These are phyloP conservation scores for Callorhinus ursinus DNA, from an alignment of 2,113 vertebrate genomes.

Conservation along the genomic window DNA sequence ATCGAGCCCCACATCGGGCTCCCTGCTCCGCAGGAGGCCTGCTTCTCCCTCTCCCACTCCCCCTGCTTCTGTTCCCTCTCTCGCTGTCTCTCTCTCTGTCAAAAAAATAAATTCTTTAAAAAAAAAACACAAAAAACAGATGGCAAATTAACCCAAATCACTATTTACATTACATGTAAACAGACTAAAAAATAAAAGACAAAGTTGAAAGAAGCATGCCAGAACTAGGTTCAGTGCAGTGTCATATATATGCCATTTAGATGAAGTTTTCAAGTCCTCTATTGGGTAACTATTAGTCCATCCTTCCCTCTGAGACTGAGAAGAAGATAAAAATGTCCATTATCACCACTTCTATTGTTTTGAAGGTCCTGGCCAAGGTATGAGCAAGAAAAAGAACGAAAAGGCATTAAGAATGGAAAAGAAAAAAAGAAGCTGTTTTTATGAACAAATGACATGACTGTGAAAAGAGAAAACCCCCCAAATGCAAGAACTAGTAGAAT, in stretches of 20 bases:
- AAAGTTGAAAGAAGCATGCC: not conserved
- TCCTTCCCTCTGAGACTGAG: not conserved
- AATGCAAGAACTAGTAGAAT: not conserved
- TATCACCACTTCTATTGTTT: not conserved
- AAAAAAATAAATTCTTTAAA: no score
- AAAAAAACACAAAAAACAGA: not conserved
- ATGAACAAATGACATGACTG: not conserved
- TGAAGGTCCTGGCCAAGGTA: not conserved
- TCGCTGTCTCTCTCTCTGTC: no score
- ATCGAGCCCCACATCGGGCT: no score
- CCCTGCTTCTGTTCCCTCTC: no score
- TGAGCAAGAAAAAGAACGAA: not conserved
- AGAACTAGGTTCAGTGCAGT: not conserved
- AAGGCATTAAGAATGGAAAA: not conserved
- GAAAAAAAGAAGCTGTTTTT: not conserved
- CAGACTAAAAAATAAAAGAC: not conserved
- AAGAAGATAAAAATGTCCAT: not conserved
- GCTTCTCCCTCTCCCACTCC: no score
- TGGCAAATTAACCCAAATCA: not conserved
- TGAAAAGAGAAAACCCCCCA: not conserved
- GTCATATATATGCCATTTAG: not conserved
- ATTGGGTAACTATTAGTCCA: not conserved
- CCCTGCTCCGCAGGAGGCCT: no score
- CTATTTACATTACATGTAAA: not conserved
- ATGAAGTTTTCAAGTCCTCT: not conserved